Evolutionary conservation across 2,797 vertebrate genomes (phyloP).

Genomic region (Tokudaia tokunoshimensis): DNA sequence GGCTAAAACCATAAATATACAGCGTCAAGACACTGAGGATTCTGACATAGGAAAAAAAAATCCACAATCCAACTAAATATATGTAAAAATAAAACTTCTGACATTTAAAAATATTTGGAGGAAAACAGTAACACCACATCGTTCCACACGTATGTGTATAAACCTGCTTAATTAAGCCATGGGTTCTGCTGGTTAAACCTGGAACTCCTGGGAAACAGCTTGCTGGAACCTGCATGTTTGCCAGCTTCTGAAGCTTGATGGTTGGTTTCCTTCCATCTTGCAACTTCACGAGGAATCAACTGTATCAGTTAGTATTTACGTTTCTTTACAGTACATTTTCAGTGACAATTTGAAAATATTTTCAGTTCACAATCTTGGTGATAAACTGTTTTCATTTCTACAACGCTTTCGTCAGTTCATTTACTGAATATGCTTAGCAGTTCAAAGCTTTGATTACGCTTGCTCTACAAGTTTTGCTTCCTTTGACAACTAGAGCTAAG

Average conservation of each 20-base stretch:
- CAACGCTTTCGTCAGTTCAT: neutral
- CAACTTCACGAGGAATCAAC: neutral
- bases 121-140: neutral
- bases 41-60: neutral
- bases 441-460: neutral
- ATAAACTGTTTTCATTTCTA: neutral
- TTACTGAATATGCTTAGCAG: neutral
- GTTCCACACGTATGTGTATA: neutral
- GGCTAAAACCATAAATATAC: neutral
- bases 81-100: neutral
- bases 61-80: neutral
- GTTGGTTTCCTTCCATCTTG: neutral
- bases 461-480: neutral
- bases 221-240: neutral
- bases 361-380: neutral
- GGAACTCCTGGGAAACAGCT: neutral
- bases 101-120: neutral
- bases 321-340: neutral
- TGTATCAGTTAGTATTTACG: neutral
- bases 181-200: neutral
- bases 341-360: conserved; percentile 33
- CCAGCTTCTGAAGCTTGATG: neutral
- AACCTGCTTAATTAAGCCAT: neutral
- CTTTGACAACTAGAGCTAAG: neutral
- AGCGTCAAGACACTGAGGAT: neutral